phyloP scores from a whole-genome alignment of 2,113 vertebrate species.

The Etheostoma cragini region DNA sequence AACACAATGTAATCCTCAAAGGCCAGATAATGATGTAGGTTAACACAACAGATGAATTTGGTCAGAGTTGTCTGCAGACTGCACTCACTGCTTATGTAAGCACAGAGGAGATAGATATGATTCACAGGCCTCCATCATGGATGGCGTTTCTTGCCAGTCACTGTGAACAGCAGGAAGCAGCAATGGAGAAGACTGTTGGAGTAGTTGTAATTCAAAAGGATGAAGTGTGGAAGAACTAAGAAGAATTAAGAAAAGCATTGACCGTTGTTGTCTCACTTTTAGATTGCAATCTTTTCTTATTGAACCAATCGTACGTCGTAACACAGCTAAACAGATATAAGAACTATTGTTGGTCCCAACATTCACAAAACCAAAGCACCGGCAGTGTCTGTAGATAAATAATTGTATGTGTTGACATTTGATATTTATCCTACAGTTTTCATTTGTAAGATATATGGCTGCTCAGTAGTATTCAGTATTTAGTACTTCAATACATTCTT shows the following conservation, averaged over 20 bases:
- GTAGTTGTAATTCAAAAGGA: too few species aligned
- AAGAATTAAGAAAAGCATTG: not conserved
- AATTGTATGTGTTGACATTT: not conserved
- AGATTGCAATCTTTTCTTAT: conserved; percentile 2
- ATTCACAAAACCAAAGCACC: not conserved
- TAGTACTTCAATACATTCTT: too few species aligned
- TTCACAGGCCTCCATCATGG: conserved; percentile 62
- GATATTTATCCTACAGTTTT: not conserved
- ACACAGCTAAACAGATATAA: not conserved
- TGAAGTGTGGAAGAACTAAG: too few species aligned
- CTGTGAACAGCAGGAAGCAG: conserved; percentile 8
- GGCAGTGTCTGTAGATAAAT: not conserved
- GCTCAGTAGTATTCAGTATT: too few species aligned
- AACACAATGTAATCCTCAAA: conserved; percentile 31
- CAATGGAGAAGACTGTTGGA: not conserved
- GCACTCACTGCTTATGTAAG: conserved; percentile 68
- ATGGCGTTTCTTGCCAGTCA: conserved; percentile 32
- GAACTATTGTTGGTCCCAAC: not conserved
- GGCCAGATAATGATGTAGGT: conserved; percentile 42
- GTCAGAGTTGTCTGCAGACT: conserved; percentile 42
- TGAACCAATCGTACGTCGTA: not conserved
- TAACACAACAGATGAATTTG: conserved; percentile 54
- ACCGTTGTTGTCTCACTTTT: not conserved
- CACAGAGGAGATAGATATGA: conserved; percentile 53
- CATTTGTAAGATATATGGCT: too few species aligned